Conservation (phyloP, 2,113 vertebrate genomes). For the Platichthys flesus region DNA sequence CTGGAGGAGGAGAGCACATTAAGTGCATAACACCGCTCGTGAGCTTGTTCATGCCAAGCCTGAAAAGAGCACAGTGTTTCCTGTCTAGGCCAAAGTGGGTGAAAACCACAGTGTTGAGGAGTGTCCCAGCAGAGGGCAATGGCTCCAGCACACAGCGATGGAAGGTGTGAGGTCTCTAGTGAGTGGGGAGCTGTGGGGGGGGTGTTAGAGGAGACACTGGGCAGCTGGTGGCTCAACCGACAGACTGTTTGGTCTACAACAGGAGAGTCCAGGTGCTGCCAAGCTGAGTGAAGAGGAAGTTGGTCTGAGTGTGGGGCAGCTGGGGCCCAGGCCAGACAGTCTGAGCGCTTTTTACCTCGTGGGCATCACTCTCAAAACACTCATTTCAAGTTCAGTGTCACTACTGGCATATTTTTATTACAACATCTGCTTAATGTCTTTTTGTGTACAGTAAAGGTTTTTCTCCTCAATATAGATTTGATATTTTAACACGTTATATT, state of each 20-base stretch:
- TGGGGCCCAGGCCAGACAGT: slow-evolving; percentile 43
- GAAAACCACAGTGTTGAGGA: slow-evolving; percentile 52
- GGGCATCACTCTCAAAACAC: slow-evolving; percentile 55
- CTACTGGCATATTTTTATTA: slow-evolving; percentile 67
- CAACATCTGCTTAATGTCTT: slow-evolving; percentile 46
- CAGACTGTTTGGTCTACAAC: slow-evolving; percentile 50
- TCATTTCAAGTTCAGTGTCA: slow-evolving; percentile 64
- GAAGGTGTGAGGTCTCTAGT: slow-evolving; percentile 25
- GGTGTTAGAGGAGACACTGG: slow-evolving; percentile 1
- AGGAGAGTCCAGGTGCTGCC: slow-evolving; percentile 46
- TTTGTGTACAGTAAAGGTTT: slow-evolving; percentile 70
- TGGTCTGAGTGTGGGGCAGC: slow-evolving; percentile 40
- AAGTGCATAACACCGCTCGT: slow-evolving; percentile 49
- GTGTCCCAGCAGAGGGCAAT: slow-evolving; percentile 42
- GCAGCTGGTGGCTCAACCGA: slow-evolving; percentile 38
- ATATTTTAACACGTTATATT: slow-evolving; percentile 49
- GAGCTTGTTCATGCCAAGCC: slow-evolving; percentile 45
- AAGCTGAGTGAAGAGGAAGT: slow-evolving; percentile 32
- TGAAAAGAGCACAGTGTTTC: slow-evolving; percentile 61
- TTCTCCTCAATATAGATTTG: slow-evolving; percentile 53
- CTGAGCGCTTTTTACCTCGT: slow-evolving; percentile 44
- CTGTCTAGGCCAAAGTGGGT: slow-evolving; percentile 45
- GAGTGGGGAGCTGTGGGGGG: neutral
- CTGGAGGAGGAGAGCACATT: slow-evolving; percentile 14
- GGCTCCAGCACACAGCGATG: slow-evolving; percentile 1